Evolutionary conservation across 2,888 invertebrate species (phyloP), one percentile per base, ranked within the genome.

Genomic region (Callimorpha dominula): DNA sequence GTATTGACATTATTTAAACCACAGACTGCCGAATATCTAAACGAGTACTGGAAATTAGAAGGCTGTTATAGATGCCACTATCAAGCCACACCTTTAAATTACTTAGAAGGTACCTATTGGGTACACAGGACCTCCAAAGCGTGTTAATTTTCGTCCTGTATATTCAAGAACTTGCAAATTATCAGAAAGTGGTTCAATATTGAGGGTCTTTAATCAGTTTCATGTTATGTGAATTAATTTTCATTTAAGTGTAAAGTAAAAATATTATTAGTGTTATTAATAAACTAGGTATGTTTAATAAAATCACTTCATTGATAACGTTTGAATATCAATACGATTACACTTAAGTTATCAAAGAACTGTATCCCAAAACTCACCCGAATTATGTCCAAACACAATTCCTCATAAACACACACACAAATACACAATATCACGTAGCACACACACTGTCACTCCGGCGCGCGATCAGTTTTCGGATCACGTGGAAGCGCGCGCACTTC

Each of bases 381-480:
- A 84, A 82, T 54, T 72, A 74, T 75, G 80, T 76, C 77, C 73
- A 76, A 79, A 80, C 76, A 78, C 82, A 84, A 83, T 78, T 78
- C 72, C 81, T 79, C 75, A 80, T 70, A 76, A 80, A 82, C 82
- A 76, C 72, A 79, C 79, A 79, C 82, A 83, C 76, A 79, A 54
- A 73, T 67, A 68, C 62, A 68, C 60, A 31, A 60, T 60, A 70
- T 43, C 71, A 71, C 66, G 62, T 67, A 43, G 79, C 77, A 84
- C 84, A 81, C 82, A 88, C 86, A 86, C 81, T 78, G 72, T 73
- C 75, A 72, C 75, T 74, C 76, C 78, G 72, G 76, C 83, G 78
- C 71, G 76, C 77, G 85, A 89, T 93, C 87, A 90, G 87, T 86
- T 89, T 92, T 90, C 93, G 85, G 82, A 90, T 91, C 94, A 94